Base-by-base conservation (phyloP, 92 coral and sea anemone genomes). In the Anthopleura xanthogrammica region DNA sequence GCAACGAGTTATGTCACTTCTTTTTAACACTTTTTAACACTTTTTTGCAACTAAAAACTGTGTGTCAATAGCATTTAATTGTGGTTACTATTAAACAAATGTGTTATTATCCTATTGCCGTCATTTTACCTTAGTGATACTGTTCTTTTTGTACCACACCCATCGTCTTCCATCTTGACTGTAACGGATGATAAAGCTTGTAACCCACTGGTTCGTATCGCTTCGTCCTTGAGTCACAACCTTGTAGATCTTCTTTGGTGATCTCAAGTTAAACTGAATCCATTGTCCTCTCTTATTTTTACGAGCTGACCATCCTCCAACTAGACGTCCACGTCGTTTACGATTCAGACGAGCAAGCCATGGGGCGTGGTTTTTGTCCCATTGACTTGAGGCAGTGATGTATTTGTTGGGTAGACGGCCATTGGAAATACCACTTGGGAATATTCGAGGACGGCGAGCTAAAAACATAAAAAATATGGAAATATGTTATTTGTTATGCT, bases 231-330 rank as follows among this genome's bases (percentile, higher is more conserved):
- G 96, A 11, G 86, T 87, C 13, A 83, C 92, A 60, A 92, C 76
- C 90, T 90, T 90, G 46, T 84, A 79, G 79, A 92, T 68, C 68
- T 79, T 60, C 78, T 78, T 83, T 23, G 86, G 85, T 57, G 83
- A 66, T 40, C 75, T 85, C 4, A 92, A 83, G 77, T 92, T 85
- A 57, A 85, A 84, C 83, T 92, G 91, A 24, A 92, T 82, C 96
- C 96, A 92, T 73, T 92, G 93, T 46, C 83, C 82, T 0, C 89
- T 70, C 86, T 90, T 90, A 79, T 92, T 92, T 71, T 72, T 83
- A 12, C 91, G 89, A 9, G 92, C 83, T 11, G 92, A 77, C 96
- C 96, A 92, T n/a, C 88, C 96, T 80, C 96, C 96, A 75, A 66
- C 78, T 74, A 58, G 80, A 22, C 91, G 83, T 22, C 96, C 96